Percentiles rank a stretch among this genome's conserved stretches.
phyloP scores from a whole-genome alignment of 1,140 invertebrate species.

The Propsilocerus akamusi region DNA sequence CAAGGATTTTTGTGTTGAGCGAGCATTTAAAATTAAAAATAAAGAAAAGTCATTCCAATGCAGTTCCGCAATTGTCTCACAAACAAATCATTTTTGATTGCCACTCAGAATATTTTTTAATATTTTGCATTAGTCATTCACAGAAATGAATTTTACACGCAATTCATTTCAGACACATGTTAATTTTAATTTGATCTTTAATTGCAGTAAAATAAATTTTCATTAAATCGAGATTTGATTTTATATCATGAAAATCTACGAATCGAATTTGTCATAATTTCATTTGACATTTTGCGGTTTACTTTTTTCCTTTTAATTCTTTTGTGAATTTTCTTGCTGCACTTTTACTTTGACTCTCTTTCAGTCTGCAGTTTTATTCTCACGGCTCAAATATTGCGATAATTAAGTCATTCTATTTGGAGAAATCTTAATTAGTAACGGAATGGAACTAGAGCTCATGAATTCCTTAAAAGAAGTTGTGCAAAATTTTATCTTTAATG shows the following conservation, averaged over 20 bases:
- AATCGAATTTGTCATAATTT: background rate
- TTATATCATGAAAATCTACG: background rate
- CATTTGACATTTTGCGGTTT: background rate
- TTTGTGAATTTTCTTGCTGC: background rate
- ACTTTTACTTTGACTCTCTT: background rate
- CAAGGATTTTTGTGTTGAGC: background rate
- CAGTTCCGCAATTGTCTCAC: background rate
- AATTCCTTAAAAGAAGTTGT: too few species aligned
- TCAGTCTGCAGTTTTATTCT: background rate
- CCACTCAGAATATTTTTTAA: background rate
- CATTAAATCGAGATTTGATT: background rate
- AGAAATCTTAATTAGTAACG: conserved; percentile 1
- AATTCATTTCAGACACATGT: too few species aligned
- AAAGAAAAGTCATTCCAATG: background rate
- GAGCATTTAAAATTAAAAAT: background rate
- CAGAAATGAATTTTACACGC: background rate
- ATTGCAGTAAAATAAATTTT: background rate
- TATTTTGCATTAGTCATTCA: background rate
- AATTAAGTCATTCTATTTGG: conserved; percentile 1
- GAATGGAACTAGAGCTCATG: too few species aligned
- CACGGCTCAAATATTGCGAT: background rate
- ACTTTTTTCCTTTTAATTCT: background rate
- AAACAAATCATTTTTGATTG: background rate
- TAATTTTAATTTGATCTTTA: too few species aligned
- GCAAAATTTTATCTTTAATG: too few species aligned